A percentile compares a stretch with the other conserved stretches of the same genome.
Conservation (phyloP, 2,797 vertebrate genomes). For the Pterois miles region DNA sequence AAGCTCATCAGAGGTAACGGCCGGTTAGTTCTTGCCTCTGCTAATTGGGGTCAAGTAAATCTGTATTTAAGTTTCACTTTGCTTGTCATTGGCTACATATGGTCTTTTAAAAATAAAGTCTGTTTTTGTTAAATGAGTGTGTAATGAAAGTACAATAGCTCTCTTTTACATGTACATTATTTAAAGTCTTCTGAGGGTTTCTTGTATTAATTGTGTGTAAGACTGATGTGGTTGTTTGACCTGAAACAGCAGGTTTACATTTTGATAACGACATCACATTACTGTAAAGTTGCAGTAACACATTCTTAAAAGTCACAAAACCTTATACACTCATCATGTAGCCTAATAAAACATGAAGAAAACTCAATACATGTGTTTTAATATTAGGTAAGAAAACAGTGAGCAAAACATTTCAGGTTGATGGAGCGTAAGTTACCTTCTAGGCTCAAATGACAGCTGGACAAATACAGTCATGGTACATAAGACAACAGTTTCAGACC, state of each 20-base stretch:
- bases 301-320: not conserved
- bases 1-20: conserved; percentile 22
- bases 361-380: not conserved
- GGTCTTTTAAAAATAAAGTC: conserved; percentile 76
- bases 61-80: conserved; percentile 76
- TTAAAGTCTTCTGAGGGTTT: not conserved
- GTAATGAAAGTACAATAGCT: not conserved
- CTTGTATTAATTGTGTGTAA: not conserved
- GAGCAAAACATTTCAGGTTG: not conserved
- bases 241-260: not conserved
- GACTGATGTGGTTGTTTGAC: not conserved
- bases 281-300: not conserved
- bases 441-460: conserved; percentile 20
- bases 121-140: conserved; percentile 57
- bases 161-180: not conserved
- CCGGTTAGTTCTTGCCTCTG: conserved; percentile 22
- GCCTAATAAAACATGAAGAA: not conserved
- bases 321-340: not conserved
- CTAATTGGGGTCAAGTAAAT: conserved; percentile 52
- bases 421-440: conserved; percentile 22
- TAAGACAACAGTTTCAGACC: not conserved
- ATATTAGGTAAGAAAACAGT: not conserved
- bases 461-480: conserved; percentile 20
- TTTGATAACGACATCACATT: not conserved
- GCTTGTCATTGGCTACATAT: conserved; percentile 62